A percentile compares a stretch with the other conserved stretches of the same genome.
These are phyloP conservation scores for Xiphophorus hellerii DNA, from an alignment of 2,113 vertebrate species.

Conservation along the genomic window DNA sequence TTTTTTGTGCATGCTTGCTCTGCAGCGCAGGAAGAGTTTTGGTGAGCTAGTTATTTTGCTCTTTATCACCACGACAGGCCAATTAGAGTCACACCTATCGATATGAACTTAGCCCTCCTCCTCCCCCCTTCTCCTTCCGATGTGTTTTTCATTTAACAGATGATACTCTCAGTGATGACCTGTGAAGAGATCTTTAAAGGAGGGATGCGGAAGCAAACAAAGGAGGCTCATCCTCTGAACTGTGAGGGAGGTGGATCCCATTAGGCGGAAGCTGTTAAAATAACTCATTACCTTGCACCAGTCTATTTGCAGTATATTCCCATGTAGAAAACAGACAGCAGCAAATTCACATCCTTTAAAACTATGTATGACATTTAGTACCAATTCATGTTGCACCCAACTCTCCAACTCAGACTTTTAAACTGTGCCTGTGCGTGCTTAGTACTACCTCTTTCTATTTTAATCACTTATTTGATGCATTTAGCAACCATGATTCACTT, in stretches of 20 bases:
- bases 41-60: constrained; percentile 59
- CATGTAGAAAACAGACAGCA: constrained; percentile 38
- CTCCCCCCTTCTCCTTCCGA: constrained; percentile 18
- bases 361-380: neutral
- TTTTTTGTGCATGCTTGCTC: constrained; percentile 9
- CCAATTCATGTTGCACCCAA: neutral
- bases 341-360: constrained; percentile 9
- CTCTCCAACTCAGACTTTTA: neutral
- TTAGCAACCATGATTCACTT: neutral
- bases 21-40: constrained; percentile 5
- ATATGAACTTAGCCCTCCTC: constrained; percentile 66
- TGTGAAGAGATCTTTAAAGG: constrained; percentile 57
- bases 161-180: constrained; percentile 61
- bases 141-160: constrained; percentile 71
- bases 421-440: neutral
- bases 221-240: constrained; percentile 33
- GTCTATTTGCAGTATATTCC: constrained; percentile 29
- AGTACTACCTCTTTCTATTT: neutral
- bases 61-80: constrained; percentile 73
- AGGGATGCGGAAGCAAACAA: constrained; percentile 43
- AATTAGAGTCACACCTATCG: constrained; percentile 68
- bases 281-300: constrained; percentile 59
- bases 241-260: constrained; percentile 51
- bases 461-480: neutral
- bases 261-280: constrained; percentile 65